A percentile compares a stretch with the other conserved stretches of the same genome.
These are phyloP conservation scores for Eupsittula cactorum DNA, from an alignment of 2,113 vertebrate species.

Conservation along the genomic window DNA sequence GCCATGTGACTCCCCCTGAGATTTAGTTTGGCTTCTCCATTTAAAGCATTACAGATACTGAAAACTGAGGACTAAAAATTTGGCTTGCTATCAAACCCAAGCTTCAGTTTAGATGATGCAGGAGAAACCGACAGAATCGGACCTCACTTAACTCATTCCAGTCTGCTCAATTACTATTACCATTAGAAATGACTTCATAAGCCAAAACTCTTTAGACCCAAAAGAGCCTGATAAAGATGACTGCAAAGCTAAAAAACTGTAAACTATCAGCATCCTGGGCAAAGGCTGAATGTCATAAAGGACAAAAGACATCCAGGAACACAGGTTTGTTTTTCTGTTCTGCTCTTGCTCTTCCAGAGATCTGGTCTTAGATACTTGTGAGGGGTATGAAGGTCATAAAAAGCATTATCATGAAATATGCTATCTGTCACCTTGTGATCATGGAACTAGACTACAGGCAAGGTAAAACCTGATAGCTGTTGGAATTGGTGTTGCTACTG, in stretches of 20 bases:
- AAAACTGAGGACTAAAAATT: conserved; percentile 23
- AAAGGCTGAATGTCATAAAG: neutral
- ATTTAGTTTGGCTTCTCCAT: conserved; percentile 19
- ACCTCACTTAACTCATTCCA: conserved; percentile 18
- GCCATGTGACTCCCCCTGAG: conserved; percentile 45
- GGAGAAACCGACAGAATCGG: neutral
- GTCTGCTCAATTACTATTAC: neutral
- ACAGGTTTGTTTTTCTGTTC: neutral
- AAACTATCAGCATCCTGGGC: neutral
- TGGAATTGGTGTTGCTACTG: neutral
- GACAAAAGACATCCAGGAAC: neutral
- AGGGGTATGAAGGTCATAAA: neutral
- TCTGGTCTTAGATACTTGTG: neutral
- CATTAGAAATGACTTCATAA: neutral
- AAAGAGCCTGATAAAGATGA: neutral
- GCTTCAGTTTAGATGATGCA: neutral
- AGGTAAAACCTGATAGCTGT: neutral
- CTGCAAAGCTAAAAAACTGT: neutral
- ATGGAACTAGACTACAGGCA: neutral
- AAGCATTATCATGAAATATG: neutral
- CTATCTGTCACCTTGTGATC: neutral
- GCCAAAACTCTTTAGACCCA: neutral
- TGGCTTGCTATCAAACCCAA: conserved; percentile 46
- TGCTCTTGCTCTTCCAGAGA: neutral
- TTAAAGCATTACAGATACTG: conserved; percentile 38